A percentile compares a stretch with the other conserved stretches of the same genome.
Conservation (phyloP, 2,797 vertebrate genomes). For the Paedocypris micromegethes region DNA sequence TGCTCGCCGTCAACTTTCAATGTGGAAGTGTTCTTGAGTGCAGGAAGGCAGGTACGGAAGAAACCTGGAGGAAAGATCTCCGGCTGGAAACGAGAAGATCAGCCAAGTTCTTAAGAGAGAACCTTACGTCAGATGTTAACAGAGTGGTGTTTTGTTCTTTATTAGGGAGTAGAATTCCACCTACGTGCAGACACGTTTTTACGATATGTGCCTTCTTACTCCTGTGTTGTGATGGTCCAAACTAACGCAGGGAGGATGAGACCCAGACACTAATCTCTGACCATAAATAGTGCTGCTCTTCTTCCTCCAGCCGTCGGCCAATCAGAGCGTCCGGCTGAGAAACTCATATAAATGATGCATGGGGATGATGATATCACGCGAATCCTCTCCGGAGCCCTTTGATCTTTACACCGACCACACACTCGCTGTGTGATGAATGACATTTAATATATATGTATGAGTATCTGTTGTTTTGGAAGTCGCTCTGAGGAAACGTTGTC, state of each 20-base stretch:
- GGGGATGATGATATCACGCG: conserved; percentile 40
- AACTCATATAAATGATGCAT: conserved; percentile 43
- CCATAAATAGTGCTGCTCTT: conserved; percentile 26
- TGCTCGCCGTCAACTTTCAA: too few relatives aligned
- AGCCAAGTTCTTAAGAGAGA: neutral
- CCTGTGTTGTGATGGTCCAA: neutral
- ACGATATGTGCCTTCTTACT: neutral
- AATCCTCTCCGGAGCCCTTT: conserved; percentile 29
- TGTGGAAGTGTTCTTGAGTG: neutral
- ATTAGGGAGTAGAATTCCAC: too few relatives aligned
- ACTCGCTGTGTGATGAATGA: conserved; percentile 42
- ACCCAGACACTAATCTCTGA: conserved; percentile 1
- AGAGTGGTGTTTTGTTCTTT: too few relatives aligned
- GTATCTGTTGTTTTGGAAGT: conserved; percentile 29
- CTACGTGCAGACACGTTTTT: too few relatives aligned
- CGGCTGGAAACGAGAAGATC: too few relatives aligned
- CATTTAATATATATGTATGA: conserved; percentile 51
- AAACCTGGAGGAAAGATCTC: too few relatives aligned
- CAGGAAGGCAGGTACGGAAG: too few relatives aligned
- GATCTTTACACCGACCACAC: conserved; percentile 47
- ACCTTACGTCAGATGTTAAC: neutral
- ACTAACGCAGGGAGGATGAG: conserved; percentile 9
- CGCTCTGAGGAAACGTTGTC: conserved; percentile 2
- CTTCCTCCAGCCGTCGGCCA: conserved; percentile 15
- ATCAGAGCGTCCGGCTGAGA: conserved; percentile 23